These are phyloP conservation scores for Corydoras sp. DNA, from an alignment of 2,113 vertebrate species.

Conservation along the genomic window DNA sequence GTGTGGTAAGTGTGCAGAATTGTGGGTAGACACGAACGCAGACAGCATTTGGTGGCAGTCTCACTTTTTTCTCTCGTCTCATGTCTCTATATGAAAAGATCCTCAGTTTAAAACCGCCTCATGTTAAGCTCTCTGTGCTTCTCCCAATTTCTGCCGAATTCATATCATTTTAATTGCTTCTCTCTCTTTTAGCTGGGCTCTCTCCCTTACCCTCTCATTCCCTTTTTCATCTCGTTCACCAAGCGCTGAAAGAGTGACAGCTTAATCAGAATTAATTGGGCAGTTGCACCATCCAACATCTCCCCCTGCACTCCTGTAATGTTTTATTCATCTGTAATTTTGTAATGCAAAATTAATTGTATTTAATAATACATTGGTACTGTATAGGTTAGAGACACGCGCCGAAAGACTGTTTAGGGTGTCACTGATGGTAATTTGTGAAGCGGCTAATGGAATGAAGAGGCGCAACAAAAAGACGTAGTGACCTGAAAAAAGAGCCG, in stretches of 20 bases:
- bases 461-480: constrained; percentile 4
- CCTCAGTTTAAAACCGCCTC: constrained; percentile 6
- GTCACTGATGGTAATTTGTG: constrained; percentile 30
- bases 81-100: constrained; percentile 1
- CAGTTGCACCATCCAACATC: constrained; percentile 43
- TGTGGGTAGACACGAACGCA: too few relatives aligned
- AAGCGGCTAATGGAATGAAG: constrained; percentile 22
- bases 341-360: constrained; percentile 55
- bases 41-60: background rate
- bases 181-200: background rate
- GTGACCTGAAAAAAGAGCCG: background rate
- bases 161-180: constrained; percentile 38
- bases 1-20: too few relatives aligned
- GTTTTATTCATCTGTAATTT: constrained; percentile 54
- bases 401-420: constrained; percentile 35
- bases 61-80: background rate
- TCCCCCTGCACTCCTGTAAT: constrained; percentile 38
- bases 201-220: background rate
- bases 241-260: constrained; percentile 42
- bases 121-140: constrained; percentile 8
- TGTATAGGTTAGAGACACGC: constrained; percentile 43
- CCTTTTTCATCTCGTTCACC: constrained; percentile 36
- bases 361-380: constrained; percentile 52
- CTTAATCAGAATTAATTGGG: constrained; percentile 55
- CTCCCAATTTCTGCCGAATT: constrained; percentile 23